Percentiles rank a stretch among this genome's conserved stretches.
phyloP scores from a whole-genome alignment of 2,113 vertebrate genomes.

The Ctenomys sociabilis region DNA sequence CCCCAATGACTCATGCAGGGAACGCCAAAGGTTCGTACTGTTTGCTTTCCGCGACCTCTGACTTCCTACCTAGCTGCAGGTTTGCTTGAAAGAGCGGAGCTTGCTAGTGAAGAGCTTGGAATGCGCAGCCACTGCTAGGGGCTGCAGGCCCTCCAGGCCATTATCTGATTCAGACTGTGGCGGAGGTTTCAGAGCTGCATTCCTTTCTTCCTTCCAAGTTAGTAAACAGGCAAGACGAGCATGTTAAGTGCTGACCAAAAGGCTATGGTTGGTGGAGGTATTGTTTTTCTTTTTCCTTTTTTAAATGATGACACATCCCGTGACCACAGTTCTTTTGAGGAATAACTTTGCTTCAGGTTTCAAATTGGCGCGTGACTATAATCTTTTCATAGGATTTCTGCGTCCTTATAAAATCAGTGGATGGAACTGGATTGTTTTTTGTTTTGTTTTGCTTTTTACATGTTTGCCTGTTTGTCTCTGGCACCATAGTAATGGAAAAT shows the following conservation, averaged over 20 bases:
- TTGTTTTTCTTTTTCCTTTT: background rate
- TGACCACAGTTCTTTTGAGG: slow-evolving; percentile 78
- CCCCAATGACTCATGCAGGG: background rate
- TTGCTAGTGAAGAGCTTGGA: background rate
- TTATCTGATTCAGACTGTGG: background rate
- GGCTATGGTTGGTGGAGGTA: background rate
- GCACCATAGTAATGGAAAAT: slow-evolving; percentile 40
- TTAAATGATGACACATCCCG: slow-evolving; percentile 71
- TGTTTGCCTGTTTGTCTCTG: background rate
- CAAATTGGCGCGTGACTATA: slow-evolving; percentile 40
- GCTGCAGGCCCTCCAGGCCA: background rate
- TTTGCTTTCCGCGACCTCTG: background rate
- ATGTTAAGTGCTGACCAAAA: background rate
- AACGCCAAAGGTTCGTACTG: background rate
- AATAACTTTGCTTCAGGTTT: slow-evolving; percentile 64
- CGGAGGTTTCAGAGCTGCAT: slow-evolving; percentile 42
- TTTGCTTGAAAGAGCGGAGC: background rate
- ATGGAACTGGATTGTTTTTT: background rate
- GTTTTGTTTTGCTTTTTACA: background rate
- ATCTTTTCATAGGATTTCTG: background rate
- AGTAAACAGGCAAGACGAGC: slow-evolving; percentile 66
- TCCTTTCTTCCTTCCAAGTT: background rate
- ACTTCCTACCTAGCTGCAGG: background rate
- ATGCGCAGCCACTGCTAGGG: background rate
- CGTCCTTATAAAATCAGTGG: rapidly evolving